Conservation (phyloP, 1,140 invertebrate genomes). For the Catajapyx aquilonaris region DNA sequence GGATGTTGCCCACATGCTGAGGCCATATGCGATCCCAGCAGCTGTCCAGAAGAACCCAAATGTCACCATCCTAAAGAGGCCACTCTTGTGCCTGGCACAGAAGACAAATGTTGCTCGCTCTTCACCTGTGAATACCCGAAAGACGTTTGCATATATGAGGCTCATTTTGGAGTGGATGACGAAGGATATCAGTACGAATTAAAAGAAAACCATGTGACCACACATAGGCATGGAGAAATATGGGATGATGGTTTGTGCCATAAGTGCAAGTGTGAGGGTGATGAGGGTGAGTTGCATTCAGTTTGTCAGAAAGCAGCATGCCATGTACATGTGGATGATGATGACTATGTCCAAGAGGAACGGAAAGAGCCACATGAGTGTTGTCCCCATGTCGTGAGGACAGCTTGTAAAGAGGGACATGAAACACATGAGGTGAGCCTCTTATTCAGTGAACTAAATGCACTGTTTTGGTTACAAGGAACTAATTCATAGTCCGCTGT, state of each 20-base stretch:
- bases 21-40: neutral
- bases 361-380: conserved; percentile 8
- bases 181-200: neutral
- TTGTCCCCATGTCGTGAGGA: conserved; percentile 24
- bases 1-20: conserved; percentile 5
- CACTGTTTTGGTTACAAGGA: too few relatives aligned
- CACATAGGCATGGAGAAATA: conserved; percentile 23
- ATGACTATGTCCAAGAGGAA: too few relatives aligned
- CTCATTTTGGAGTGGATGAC: neutral
- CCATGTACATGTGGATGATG: neutral
- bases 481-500: too few relatives aligned
- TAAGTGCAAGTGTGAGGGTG: conserved; percentile 30
- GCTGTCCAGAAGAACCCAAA: neutral
- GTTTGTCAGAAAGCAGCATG: conserved; percentile 6
- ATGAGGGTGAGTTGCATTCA: conserved; percentile 8
- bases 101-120: too few relatives aligned
- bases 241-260: conserved; percentile 48
- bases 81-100: neutral
- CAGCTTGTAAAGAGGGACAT: conserved; percentile 17
- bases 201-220: neutral
- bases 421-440: conserved; percentile 15
- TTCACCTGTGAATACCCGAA: too few relatives aligned
- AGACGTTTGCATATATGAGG: conserved; percentile 1
- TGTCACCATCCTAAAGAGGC: neutral
- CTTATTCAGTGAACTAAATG: conserved; percentile 21